phyloP scores from a whole-genome alignment of 1,140 invertebrate species.

The Pogonomyrmex californicus region DNA sequence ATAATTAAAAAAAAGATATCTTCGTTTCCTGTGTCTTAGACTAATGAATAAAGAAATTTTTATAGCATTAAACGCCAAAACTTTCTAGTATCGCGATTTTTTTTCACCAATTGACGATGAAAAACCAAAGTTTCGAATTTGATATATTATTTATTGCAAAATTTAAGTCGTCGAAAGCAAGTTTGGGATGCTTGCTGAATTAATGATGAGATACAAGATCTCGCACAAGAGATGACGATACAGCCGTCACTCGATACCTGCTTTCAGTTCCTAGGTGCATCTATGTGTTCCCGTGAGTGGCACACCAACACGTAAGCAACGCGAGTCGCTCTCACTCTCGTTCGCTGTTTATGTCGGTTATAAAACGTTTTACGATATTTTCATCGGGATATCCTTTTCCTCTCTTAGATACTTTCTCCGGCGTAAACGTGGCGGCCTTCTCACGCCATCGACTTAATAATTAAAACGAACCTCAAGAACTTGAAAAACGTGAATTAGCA shows the following conservation, averaged over 20 bases:
- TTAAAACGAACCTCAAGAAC: conserved; percentile 37
- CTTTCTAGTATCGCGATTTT: not conserved
- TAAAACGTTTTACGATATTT: conserved; percentile 79
- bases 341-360: conserved; percentile 75
- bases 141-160: not conserved
- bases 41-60: not conserved
- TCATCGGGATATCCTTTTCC: conserved; percentile 70
- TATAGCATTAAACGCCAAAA: not conserved
- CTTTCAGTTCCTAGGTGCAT: conserved; percentile 19
- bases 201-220: conserved; percentile 28
- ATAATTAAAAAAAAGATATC: not conserved
- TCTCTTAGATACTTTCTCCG: conserved; percentile 69
- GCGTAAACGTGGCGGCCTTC: conserved; percentile 40
- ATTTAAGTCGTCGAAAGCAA: conserved; percentile 9
- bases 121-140: not conserved
- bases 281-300: not conserved
- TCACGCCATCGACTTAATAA: conserved; percentile 41
- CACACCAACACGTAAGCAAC: conserved; percentile 57
- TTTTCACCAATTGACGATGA: not conserved
- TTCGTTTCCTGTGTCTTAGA: not conserved
- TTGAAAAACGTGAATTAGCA: conserved; percentile 35
- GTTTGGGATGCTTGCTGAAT: conserved; percentile 12
- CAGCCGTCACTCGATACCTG: conserved; percentile 33
- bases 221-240: not conserved
- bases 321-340: conserved; percentile 66